A percentile compares a stretch with the other conserved stretches of the same genome.
Conservation (phyloP, 2,797 vertebrate genomes). For the Pantherophis vulpinus region DNA sequence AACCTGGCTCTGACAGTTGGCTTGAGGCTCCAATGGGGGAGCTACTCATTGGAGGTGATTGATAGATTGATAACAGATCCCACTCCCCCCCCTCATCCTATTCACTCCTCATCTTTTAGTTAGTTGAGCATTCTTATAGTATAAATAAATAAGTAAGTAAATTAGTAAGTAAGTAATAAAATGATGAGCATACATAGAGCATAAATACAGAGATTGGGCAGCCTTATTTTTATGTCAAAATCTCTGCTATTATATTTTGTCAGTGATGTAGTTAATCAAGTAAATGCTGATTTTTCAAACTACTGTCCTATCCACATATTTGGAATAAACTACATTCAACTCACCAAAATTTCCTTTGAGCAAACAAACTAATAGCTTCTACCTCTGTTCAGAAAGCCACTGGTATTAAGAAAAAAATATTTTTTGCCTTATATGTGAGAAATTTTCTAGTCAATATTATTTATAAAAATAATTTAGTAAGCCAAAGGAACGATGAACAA, state of each 20-base stretch:
- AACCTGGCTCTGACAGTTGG: neutral
- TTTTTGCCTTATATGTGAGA: neutral
- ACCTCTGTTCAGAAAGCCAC: neutral
- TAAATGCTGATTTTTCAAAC: neutral
- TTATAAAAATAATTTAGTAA: neutral
- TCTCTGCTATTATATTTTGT: neutral
- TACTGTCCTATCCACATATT: neutral
- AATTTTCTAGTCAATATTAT: neutral
- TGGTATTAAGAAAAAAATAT: neutral
- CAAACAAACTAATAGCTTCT: neutral
- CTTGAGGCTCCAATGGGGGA: neutral
- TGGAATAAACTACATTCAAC: neutral
- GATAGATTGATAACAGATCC: neutral
- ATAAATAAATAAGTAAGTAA: neutral
- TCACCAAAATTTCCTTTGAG: neutral
- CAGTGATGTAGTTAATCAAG: neutral
- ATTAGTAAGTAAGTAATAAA: neutral
- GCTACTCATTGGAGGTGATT: neutral
- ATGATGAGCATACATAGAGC: neutral
- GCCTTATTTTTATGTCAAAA: neutral
- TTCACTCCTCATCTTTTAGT: neutral
- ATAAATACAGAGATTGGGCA: neutral
- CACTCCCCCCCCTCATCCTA: neutral
- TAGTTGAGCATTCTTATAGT: neutral
- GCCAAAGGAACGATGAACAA: neutral